Conservation (phyloP, 2,888 invertebrate species). For the Phengaris arion region DNA sequence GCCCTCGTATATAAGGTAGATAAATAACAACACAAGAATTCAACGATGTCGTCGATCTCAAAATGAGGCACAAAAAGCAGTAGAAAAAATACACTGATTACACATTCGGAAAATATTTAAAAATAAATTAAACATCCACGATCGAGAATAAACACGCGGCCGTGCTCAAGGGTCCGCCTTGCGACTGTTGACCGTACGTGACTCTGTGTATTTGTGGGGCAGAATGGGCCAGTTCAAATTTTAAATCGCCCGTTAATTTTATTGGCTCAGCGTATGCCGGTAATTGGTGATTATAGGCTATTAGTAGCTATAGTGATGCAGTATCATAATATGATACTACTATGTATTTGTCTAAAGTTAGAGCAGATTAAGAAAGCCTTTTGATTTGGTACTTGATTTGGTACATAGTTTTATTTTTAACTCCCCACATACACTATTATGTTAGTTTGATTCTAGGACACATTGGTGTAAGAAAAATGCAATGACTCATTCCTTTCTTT, state of each 20-base stretch:
- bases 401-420: too few relatives aligned
- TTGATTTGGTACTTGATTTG: neutral
- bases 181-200: slow-evolving; percentile 59
- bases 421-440: too few relatives aligned
- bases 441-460: too few relatives aligned
- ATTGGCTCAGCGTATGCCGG: slow-evolving; percentile 23
- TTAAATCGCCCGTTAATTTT: slow-evolving; percentile 28
- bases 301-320: neutral
- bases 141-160: slow-evolving; percentile 48
- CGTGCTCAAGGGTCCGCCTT: slow-evolving; percentile 60
- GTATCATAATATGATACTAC: neutral
- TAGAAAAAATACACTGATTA: slow-evolving; percentile 37
- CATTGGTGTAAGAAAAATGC: too few relatives aligned
- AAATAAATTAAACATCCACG: slow-evolving; percentile 58
- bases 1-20: too few relatives aligned
- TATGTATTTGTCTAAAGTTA: neutral
- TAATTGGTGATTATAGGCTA: slow-evolving; percentile 27
- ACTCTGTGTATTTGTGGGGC: slow-evolving; percentile 43
- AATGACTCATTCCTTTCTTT: too few relatives aligned
- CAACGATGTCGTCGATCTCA: slow-evolving; percentile 1
- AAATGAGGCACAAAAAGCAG: slow-evolving; percentile 11
- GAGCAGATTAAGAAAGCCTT: neutral
- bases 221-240: slow-evolving; percentile 30
- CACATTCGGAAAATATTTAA: slow-evolving; percentile 56
- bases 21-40: neutral